Evolutionary conservation across 2,113 vertebrate species (phyloP).

Genomic region (Grus americana): DNA sequence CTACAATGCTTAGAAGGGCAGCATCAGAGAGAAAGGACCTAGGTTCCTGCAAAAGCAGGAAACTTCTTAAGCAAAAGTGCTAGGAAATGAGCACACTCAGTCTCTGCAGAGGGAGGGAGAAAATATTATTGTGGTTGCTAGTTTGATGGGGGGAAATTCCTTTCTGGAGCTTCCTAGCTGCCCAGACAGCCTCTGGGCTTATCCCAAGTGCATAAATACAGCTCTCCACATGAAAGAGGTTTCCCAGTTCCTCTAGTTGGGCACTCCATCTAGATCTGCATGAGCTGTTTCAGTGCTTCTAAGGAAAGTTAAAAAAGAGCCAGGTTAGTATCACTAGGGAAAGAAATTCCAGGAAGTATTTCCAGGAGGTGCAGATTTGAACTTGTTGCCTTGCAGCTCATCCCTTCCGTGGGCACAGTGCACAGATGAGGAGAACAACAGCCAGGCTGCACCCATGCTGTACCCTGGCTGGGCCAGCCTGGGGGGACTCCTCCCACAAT

Average conservation of each 20-base stretch:
- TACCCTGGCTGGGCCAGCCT: not conserved
- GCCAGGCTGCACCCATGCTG: not conserved
- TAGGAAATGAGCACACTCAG: not conserved
- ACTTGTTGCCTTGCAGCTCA: not conserved
- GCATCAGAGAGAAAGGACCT: not conserved
- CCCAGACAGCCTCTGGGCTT: constrained; percentile 4
- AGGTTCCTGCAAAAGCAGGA: not conserved
- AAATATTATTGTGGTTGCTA: not conserved
- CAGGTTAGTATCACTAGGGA: not conserved
- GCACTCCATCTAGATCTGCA: not conserved
- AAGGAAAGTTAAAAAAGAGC: not conserved
- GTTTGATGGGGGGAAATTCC: constrained; percentile 17
- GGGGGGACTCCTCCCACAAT: not conserved
- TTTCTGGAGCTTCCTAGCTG: constrained; percentile 26
- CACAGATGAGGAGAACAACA: not conserved
- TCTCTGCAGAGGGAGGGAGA: not conserved
- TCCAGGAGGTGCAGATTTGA: not conserved
- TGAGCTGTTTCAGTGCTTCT: not conserved
- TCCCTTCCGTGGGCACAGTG: rapidly evolving
- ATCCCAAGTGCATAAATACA: not conserved
- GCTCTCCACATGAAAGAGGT: constrained; percentile 20
- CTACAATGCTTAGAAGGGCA: not conserved
- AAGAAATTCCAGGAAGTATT: not conserved
- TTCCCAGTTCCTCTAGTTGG: not conserved
- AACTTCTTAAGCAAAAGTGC: not conserved